phyloP scores from a whole-genome alignment of 2,113 vertebrate species.

The Nerophis ophidion region DNA sequence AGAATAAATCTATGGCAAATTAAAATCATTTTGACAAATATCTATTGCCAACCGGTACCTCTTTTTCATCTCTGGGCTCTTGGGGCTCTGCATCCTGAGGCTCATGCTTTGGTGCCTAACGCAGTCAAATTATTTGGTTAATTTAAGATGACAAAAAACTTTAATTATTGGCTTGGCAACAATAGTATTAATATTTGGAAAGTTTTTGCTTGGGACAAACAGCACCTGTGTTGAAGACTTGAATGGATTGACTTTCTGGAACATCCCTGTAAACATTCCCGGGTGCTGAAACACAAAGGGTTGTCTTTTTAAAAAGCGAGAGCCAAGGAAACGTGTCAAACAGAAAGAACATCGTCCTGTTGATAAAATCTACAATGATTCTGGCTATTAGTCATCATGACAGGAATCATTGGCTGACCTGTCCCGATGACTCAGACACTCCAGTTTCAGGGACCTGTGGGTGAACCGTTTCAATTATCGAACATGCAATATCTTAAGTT shows the following conservation, averaged over 20 bases:
- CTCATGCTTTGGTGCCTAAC: constrained; percentile 23
- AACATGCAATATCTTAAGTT: not conserved
- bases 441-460: not conserved
- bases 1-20: no score
- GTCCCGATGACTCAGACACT: no score
- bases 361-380: not conserved
- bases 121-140: no score
- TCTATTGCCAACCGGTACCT: constrained; percentile 17
- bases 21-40: not conserved
- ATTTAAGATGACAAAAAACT: no score
- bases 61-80: constrained; percentile 15
- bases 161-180: no score
- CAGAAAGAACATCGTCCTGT: not conserved
- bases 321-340: not conserved
- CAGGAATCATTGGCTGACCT: no score
- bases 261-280: constrained; percentile 35
- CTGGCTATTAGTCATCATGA: not conserved
- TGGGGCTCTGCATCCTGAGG: not conserved
- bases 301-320: not conserved
- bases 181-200: no score
- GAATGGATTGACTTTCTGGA: constrained; percentile 56
- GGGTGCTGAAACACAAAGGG: constrained; percentile 41
- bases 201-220: not conserved
- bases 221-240: constrained; percentile 41
- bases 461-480: not conserved